Conservation (phyloP, 2,797 vertebrate species). For the Peromyscus nudipes region DNA sequence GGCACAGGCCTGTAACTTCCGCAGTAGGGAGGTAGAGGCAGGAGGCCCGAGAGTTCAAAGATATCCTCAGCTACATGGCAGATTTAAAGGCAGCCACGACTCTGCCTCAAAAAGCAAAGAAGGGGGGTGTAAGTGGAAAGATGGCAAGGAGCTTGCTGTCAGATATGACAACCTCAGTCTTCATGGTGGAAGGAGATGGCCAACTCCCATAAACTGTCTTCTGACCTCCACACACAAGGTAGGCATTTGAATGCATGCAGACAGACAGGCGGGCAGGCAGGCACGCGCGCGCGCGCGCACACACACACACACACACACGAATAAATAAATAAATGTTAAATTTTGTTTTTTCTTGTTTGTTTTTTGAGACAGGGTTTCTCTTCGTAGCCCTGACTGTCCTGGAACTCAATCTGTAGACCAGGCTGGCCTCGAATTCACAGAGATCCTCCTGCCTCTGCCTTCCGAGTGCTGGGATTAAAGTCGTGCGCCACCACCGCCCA, state of each 20-base stretch:
- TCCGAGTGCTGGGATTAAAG: no score
- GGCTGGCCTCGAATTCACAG: no score
- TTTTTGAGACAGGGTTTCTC: no score
- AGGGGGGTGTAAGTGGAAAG: not conserved
- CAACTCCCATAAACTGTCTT: not conserved
- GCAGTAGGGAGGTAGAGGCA: not conserved
- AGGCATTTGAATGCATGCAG: not conserved
- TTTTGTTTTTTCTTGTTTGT: not conserved
- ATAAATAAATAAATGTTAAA: no score
- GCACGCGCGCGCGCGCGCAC: no score
- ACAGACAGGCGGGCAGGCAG: not conserved
- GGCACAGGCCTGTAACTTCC: not conserved
- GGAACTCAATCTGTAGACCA: no score
- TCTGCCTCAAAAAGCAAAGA: not conserved
- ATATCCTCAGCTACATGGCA: not conserved
- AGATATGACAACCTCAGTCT: not conserved
- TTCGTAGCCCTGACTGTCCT: no score
- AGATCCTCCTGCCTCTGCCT: no score
- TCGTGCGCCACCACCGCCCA: no score
- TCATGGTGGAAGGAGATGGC: not conserved
- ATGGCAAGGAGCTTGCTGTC: not conserved
- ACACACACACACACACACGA: not conserved
- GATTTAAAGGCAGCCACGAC: not conserved
- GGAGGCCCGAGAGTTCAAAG: not conserved
- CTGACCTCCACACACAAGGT: not conserved